These are phyloP conservation scores for Oryzias javanicus DNA, from an alignment of 2,113 vertebrate genomes.

Conservation along the genomic window DNA sequence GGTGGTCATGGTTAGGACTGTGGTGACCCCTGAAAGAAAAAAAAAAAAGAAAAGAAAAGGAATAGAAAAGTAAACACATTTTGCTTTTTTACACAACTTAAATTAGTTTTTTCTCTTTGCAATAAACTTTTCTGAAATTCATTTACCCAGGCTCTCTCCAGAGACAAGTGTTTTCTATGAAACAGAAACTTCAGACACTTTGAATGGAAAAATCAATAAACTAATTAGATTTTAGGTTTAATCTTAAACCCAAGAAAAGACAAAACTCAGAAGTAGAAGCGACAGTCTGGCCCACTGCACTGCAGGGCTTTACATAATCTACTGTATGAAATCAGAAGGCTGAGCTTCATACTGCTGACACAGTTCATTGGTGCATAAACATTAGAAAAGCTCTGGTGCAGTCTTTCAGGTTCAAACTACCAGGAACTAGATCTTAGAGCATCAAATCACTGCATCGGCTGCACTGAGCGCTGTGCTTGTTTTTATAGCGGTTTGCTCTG, in stretches of 20 bases:
- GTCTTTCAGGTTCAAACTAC: slow-evolving; percentile 9
- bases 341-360: slow-evolving; percentile 15
- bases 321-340: slow-evolving; percentile 23
- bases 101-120: neutral
- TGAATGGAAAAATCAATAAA: slow-evolving; percentile 2
- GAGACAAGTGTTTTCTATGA: neutral
- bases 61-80: neutral
- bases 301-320: slow-evolving; percentile 22
- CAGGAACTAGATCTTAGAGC: slow-evolving; percentile 3
- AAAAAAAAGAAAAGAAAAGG: slow-evolving; percentile 32
- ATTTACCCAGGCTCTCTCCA: neutral
- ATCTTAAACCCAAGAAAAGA: neutral
- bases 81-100: slow-evolving; percentile 3
- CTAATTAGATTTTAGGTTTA: neutral
- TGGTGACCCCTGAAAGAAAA: slow-evolving; percentile 89
- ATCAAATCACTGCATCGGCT: neutral
- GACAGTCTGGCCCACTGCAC: slow-evolving; percentile 1
- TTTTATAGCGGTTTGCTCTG: slow-evolving; percentile 3
- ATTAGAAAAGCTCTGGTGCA: slow-evolving; percentile 8
- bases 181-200: neutral
- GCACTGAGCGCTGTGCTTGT: neutral
- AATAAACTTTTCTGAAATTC: neutral
- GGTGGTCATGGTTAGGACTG: slow-evolving; percentile 98
- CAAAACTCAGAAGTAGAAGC: neutral
- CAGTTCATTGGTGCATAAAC: slow-evolving; percentile 18